A percentile compares a stretch with the other conserved stretches of the same genome.
Evolutionary conservation across 2,113 vertebrate genomes (phyloP).

Genomic region (Pelecanus crispus): DNA sequence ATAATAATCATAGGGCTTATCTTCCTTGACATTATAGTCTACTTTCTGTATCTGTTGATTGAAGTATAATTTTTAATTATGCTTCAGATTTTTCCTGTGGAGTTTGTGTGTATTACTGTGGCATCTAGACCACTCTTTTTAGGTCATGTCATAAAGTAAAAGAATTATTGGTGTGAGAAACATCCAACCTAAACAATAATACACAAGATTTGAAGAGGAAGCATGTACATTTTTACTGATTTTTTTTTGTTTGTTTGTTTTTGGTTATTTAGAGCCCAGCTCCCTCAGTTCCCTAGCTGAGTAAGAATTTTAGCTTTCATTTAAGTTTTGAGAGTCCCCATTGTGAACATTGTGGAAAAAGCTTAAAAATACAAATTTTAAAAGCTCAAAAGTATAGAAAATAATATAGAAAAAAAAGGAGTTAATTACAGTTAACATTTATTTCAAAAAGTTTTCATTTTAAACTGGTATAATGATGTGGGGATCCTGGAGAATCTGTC

Average conservation of each 20-base stretch:
- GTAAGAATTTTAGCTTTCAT: not conserved
- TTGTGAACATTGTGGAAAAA: fast-evolving
- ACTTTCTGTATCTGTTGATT: not conserved
- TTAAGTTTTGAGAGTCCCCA: not conserved
- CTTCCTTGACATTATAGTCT: not conserved
- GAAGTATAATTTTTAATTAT: not conserved
- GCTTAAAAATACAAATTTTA: not conserved
- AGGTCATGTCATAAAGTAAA: not conserved
- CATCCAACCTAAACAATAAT: not conserved
- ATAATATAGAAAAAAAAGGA: not conserved
- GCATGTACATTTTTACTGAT: not conserved
- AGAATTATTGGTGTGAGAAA: not conserved
- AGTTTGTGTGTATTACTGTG: not conserved
- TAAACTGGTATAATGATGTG: not conserved
- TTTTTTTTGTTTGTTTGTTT: not conserved
- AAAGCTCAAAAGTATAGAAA: not conserved
- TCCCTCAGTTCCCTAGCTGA: not conserved
- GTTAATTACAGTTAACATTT: not conserved
- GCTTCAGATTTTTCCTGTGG: not conserved
- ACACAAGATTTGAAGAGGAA: not conserved
- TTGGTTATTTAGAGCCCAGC: not conserved
- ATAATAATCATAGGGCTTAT: not conserved
- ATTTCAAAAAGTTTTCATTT: not conserved
- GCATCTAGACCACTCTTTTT: not conserved
- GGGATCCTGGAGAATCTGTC: not conserved